Conservation (phyloP, 2,888 invertebrate genomes). For the Cataglyphis rosenhaueri region DNA sequence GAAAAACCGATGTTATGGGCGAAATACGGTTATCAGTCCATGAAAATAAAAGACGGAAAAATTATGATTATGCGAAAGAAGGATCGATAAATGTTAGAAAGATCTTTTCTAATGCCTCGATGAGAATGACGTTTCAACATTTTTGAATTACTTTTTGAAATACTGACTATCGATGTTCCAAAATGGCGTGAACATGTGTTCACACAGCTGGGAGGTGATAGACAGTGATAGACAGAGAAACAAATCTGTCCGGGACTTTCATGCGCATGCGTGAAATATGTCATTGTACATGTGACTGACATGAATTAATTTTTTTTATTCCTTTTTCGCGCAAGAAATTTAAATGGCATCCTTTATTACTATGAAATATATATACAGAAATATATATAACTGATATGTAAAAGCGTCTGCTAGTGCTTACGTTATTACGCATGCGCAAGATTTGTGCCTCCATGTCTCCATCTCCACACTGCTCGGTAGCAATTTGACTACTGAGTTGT, state of each 20-base stretch:
- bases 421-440: background rate
- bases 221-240: no score
- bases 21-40: no score
- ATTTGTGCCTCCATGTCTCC: background rate
- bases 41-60: background rate
- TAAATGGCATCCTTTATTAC: background rate
- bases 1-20: no score
- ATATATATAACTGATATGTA: background rate
- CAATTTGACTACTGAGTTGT: conserved; percentile 76
- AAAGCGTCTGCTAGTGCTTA: background rate
- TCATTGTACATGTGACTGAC: background rate
- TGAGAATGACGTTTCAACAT: background rate
- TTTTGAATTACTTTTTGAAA: conserved; percentile 7
- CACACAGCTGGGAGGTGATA: conserved; percentile 23
- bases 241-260: background rate
- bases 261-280: background rate
- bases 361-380: background rate
- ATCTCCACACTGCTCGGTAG: conserved; percentile 39
- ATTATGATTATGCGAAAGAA: background rate
- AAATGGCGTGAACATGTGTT: conserved; percentile 80
- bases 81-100: background rate
- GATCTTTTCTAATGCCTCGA: background rate
- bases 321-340: background rate
- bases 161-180: conserved; percentile 49
- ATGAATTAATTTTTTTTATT: background rate